phyloP scores from a whole-genome alignment of 2,797 vertebrate species.

The Urosaurus nigricauda region DNA sequence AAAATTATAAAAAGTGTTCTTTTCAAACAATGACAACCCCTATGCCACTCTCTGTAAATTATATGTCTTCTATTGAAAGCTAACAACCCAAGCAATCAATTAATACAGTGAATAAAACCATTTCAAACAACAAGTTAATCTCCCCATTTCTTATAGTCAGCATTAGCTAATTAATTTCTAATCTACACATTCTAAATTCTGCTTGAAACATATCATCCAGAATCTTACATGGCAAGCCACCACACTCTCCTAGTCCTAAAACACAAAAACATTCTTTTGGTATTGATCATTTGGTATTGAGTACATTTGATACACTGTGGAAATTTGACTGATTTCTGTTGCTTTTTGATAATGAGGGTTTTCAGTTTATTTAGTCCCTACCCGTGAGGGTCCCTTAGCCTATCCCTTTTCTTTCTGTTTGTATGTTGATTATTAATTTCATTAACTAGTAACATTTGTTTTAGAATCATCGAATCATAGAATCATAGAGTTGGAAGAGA shows the following conservation, averaged over 20 bases:
- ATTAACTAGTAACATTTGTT: background rate
- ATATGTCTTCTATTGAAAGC: no score
- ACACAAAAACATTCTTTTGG: background rate
- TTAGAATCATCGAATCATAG: no score
- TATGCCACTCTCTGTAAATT: no score
- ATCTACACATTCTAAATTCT: no score
- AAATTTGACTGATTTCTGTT: slow-evolving; percentile 7
- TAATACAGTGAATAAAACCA: no score
- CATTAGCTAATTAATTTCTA: no score
- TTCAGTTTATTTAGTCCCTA: background rate
- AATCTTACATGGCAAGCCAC: background rate
- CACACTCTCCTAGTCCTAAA: background rate
- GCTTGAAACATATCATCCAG: background rate
- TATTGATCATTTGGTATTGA: background rate
- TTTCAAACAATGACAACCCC: no score
- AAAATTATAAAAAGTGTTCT: no score
- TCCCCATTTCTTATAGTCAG: no score
- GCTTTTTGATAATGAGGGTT: background rate
- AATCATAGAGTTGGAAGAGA: no score
- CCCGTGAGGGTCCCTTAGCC: background rate
- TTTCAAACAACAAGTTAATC: no score
- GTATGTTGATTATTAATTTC: background rate
- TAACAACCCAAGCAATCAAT: no score
- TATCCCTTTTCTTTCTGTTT: background rate
- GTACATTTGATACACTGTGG: background rate